phyloP scores from a whole-genome alignment of 2,113 vertebrate species.

The Zapornia atra region DNA sequence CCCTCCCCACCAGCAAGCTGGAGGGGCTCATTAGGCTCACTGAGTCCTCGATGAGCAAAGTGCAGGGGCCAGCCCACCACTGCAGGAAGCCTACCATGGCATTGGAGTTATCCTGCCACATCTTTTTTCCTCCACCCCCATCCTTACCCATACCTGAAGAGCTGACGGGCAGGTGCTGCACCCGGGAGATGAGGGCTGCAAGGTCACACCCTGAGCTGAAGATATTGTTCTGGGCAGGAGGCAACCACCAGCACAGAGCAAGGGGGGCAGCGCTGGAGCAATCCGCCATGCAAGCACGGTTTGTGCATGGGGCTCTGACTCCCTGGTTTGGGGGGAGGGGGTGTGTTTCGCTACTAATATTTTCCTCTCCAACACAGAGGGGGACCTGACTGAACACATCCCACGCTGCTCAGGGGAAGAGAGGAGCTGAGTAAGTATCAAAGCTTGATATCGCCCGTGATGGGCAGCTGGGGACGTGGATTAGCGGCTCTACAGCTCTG shows the following conservation, averaged over 20 bases:
- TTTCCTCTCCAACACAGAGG: not conserved
- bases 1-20: not conserved
- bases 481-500: not conserved
- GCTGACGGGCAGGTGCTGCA: not conserved
- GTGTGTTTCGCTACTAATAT: not conserved
- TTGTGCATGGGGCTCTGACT: not conserved
- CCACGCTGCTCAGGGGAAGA: not conserved
- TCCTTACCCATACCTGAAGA: not conserved
- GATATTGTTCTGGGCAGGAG: not conserved
- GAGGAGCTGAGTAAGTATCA: not conserved
- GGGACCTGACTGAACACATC: not conserved
- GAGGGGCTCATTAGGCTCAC: not conserved
- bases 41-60: not conserved
- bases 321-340: not conserved
- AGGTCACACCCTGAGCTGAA: not conserved
- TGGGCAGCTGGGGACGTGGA: not conserved
- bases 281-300: not conserved
- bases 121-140: not conserved
- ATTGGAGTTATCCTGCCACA: not conserved
- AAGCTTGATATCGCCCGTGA: not conserved
- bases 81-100: not conserved
- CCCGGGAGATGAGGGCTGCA: not conserved
- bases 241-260: not conserved
- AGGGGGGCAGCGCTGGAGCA: not conserved
- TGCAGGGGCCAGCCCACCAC: not conserved